Percentiles rank a stretch among this genome's conserved stretches.
phyloP scores from a whole-genome alignment of 2,888 invertebrate species.

The Drepanosiphum platanoidis region DNA sequence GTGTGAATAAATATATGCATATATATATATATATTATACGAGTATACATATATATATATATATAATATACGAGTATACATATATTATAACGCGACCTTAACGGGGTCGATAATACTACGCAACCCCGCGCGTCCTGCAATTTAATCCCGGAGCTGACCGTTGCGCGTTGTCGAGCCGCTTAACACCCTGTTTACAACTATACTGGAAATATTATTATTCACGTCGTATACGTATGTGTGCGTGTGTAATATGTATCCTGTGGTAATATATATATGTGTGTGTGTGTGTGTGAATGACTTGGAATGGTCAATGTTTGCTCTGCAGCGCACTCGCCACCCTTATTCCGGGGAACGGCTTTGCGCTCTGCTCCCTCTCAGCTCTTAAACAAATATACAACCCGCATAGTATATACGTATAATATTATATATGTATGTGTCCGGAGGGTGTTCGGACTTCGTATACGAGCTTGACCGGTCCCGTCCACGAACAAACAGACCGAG shows the following conservation, averaged over 20 bases:
- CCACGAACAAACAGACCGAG: not conserved
- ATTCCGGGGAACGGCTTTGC: not conserved
- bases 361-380: not conserved
- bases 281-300: not conserved
- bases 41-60: not conserved
- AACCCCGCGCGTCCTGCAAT: constrained; percentile 2
- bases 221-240: not conserved
- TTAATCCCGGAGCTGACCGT: constrained; percentile 44
- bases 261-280: no score
- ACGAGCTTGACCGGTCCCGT: not conserved
- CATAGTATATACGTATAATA: not conserved
- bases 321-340: not conserved
- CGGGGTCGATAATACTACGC: constrained; percentile 31
- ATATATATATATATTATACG: not conserved
- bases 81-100: no score
- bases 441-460: not conserved
- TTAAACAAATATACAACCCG: not conserved
- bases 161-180: constrained; percentile 7
- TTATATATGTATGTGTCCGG: no score
- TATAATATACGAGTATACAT: not conserved
- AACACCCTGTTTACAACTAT: constrained; percentile 58
- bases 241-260: no score
- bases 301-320: constrained; percentile 38
- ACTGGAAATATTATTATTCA: constrained; percentile 29
- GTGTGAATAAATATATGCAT: not conserved